phyloP scores from a whole-genome alignment of 2,113 vertebrate genomes.

The Coptodon rendalli region DNA sequence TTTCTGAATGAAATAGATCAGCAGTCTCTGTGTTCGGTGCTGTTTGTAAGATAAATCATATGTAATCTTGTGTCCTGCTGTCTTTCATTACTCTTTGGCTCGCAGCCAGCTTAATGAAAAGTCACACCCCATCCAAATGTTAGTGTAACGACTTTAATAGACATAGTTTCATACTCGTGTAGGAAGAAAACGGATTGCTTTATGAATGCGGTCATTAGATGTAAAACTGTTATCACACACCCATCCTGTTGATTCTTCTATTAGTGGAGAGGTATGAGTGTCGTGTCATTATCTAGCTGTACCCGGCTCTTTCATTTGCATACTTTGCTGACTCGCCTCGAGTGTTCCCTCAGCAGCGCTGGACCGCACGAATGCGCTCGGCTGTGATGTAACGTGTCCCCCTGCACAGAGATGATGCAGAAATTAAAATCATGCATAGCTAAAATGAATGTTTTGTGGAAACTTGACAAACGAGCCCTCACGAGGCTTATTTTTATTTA shows the following conservation, averaged over 20 bases:
- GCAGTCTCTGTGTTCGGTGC: background rate
- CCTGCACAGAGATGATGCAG: background rate
- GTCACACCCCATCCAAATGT: background rate
- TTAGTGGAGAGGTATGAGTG: background rate
- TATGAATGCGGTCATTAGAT: background rate
- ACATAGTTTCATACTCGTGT: background rate
- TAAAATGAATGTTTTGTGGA: background rate
- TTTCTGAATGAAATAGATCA: background rate
- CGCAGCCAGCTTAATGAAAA: conserved; percentile 2
- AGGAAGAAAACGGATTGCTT: background rate
- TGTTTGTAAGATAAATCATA: background rate
- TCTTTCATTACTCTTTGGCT: conserved; percentile 37
- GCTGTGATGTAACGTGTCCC: background rate
- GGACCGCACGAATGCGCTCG: background rate
- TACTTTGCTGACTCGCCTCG: background rate
- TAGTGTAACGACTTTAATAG: background rate
- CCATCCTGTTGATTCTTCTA: background rate
- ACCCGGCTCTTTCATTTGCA: background rate
- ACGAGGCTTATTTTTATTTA: background rate
- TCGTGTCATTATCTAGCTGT: background rate
- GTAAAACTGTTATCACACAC: background rate
- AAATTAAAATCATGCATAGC: background rate
- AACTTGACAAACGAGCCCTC: background rate
- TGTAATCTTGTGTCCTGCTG: conserved; percentile 3
- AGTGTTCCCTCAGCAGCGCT: background rate